Evolutionary conservation across 2,888 invertebrate species (phyloP).

Genomic region (Hirtodrosophila confusa): DNA sequence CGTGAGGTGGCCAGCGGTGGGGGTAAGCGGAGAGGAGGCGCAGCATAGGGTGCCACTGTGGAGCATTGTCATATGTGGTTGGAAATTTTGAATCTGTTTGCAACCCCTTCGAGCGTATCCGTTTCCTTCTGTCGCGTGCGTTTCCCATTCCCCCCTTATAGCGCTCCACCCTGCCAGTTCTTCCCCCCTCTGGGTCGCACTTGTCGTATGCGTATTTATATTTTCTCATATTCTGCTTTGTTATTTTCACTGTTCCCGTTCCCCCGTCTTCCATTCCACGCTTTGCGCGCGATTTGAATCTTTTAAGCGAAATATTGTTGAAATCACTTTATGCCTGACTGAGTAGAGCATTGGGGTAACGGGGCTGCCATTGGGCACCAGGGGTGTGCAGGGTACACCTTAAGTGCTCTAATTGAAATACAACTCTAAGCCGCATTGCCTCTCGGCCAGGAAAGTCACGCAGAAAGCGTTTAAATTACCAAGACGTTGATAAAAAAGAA

Average conservation of each 20-base stretch:
- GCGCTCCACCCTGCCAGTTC: neutral
- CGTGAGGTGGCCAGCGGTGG: neutral
- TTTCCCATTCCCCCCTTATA: conserved; percentile 25
- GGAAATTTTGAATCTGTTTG: conserved; percentile 82
- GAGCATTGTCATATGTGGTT: conserved; percentile 81
- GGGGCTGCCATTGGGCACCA: neutral
- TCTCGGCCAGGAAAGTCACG: conserved; percentile 61
- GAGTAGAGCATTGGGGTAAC: conserved; percentile 34
- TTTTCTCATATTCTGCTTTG: conserved; percentile 63
- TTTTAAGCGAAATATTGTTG: conserved; percentile 81
- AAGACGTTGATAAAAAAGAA: conserved; percentile 55
- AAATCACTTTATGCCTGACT: conserved; percentile 77
- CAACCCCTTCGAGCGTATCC: conserved; percentile 81
- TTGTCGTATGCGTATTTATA: conserved; percentile 79
- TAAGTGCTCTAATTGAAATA: conserved; percentile 67
- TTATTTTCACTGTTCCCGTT: conserved; percentile 48
- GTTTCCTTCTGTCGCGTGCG: conserved; percentile 81
- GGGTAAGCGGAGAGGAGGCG: neutral
- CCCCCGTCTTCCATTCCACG: conserved; percentile 24
- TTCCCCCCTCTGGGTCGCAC: conserved; percentile 19
- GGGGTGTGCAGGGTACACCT: conserved; percentile 46
- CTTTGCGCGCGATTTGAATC: conserved; percentile 78
- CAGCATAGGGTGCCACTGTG: conserved; percentile 50
- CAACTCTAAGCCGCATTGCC: conserved; percentile 36
- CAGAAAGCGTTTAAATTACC: conserved; percentile 66